phyloP scores from a whole-genome alignment of 2,888 invertebrate species.

The Chrysopilus asiliformis region DNA sequence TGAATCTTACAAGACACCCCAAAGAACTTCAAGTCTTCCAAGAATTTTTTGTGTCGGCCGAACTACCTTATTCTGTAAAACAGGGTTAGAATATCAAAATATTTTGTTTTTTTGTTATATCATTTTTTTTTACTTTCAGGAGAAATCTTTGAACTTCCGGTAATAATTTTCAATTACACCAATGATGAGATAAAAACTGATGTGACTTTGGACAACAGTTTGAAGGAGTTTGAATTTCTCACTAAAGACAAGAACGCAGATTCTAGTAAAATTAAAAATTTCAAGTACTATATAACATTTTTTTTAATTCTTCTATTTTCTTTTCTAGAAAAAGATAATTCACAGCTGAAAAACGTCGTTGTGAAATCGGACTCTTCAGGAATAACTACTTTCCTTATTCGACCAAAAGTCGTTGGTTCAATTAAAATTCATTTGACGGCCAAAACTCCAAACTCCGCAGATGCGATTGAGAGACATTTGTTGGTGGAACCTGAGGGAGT shows the following conservation, averaged over 20 bases:
- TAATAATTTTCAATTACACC: conserved; percentile 80
- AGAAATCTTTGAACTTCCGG: conserved; percentile 78
- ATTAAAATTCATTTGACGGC: conserved; percentile 65
- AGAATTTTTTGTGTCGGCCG: conserved; percentile 71
- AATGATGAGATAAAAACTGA: conserved; percentile 62
- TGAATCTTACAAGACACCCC: conserved; percentile 57
- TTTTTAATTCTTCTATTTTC: too few relatives aligned
- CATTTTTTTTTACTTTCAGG: too few relatives aligned
- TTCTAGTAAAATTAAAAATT: conserved; percentile 59
- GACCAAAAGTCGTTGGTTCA: conserved; percentile 57
- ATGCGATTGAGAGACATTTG: conserved; percentile 61
- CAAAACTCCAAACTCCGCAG: conserved; percentile 61
- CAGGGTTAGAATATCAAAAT: too few relatives aligned
- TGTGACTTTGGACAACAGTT: conserved; percentile 69
- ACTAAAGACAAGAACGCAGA: conserved; percentile 59
- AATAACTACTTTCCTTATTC: conserved; percentile 73
- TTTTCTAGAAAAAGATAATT: conserved; percentile 20
- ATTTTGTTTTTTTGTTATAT: too few relatives aligned
- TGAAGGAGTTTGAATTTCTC: conserved; percentile 67
- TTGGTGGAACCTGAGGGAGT: too few relatives aligned
- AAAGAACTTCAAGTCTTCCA: conserved; percentile 60
- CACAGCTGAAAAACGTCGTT: conserved; percentile 22
- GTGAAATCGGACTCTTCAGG: conserved; percentile 58
- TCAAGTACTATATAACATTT: too few relatives aligned
- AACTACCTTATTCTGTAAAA: conserved; percentile 78